Percentiles rank a stretch among this genome's conserved stretches.
Evolutionary conservation across 2,113 vertebrate species (phyloP).

Genomic region (Nycticebus coucang): DNA sequence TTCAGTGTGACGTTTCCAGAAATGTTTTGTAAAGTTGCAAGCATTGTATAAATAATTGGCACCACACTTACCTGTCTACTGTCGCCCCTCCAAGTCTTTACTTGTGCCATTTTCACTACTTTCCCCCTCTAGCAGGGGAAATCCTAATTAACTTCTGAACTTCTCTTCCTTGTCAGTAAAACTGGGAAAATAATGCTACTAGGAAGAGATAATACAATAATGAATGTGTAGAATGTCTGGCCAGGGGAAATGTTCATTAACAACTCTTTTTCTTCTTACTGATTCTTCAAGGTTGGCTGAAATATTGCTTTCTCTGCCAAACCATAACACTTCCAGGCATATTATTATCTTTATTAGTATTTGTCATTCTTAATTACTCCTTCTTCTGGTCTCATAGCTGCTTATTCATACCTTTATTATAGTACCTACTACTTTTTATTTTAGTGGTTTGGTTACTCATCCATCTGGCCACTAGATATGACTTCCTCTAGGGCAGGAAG

Average conservation of each 20-base stretch:
- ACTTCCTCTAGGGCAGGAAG: constrained; percentile 10
- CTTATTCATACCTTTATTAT: constrained; percentile 37
- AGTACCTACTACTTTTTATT: constrained; percentile 34
- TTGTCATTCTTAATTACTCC: constrained; percentile 60
- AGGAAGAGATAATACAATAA: not conserved
- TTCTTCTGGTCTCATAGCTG: not conserved
- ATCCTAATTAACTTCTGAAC: not conserved
- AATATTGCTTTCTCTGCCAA: constrained; percentile 45
- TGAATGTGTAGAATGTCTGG: not conserved
- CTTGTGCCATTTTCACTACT: not conserved
- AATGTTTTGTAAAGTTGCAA: constrained; percentile 1
- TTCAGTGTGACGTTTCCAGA: not conserved
- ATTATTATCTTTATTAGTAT: constrained; percentile 53
- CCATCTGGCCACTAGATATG: not conserved
- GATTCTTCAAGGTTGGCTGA: constrained; percentile 15
- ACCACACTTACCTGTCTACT: not conserved
- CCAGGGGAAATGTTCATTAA: constrained; percentile 24
- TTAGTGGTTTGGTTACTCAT: constrained; percentile 55
- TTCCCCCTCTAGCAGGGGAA: not conserved
- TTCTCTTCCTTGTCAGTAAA: constrained; percentile 26
- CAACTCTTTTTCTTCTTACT: constrained; percentile 23
- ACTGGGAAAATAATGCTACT: not conserved
- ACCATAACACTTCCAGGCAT: constrained; percentile 1
- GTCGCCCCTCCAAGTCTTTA: not conserved
- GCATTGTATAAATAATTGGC: not conserved